Evolutionary conservation across 1,140 invertebrate genomes (phyloP), one percentile per base, ranked within the genome.

Genomic region (Drosophila sulfurigaster): DNA sequence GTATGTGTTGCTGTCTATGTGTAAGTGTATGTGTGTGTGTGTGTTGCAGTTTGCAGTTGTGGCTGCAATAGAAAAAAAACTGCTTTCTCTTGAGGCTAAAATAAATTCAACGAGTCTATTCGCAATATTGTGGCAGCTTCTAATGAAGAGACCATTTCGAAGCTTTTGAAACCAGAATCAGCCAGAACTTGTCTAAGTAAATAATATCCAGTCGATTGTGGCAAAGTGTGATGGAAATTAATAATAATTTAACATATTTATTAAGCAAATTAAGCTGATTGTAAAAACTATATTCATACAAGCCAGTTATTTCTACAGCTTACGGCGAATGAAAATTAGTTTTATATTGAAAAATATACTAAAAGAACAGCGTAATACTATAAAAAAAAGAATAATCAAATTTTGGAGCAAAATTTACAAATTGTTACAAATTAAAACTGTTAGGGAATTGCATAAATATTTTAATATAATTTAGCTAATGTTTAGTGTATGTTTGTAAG

Each of bases 31-130:
- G n/a, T 46, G 67, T 76, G 59, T 69, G 41, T 59, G 59, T 66
- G 32, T 54, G 43, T 43, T 77, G 59, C 64, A 68, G 70, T 58
- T 25, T 66, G 78, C 79, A 68, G 58, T 68, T 82, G 82, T 74
- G 62, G 72, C 74, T 79, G 76, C 73, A 66, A 69, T 79, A 72
- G 78, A 78, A 82, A 83, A 78, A 83, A 88, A 88, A 88, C 83
- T 88, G 83, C 83, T 88, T 88, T 88, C 83, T 88, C 83, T 83
- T 89, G 80, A 87, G 66, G 78, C 83, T 85, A 88, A 88, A 88
- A 88, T 88, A 74, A 75, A 83, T 83, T 66, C 76, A 66, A 68
- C 77, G 56, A 81, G 82, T 82, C 80, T 75, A 81, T 80, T 88
- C 72, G 83, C 73, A 87, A 88, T 70, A 70, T 78, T 76, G 75